Evolutionary conservation across 53 echinoderm and acorn worm genomes (phyloP), one percentile per base, ranked within the genome.

Genomic region (Pentamera pediparva): DNA sequence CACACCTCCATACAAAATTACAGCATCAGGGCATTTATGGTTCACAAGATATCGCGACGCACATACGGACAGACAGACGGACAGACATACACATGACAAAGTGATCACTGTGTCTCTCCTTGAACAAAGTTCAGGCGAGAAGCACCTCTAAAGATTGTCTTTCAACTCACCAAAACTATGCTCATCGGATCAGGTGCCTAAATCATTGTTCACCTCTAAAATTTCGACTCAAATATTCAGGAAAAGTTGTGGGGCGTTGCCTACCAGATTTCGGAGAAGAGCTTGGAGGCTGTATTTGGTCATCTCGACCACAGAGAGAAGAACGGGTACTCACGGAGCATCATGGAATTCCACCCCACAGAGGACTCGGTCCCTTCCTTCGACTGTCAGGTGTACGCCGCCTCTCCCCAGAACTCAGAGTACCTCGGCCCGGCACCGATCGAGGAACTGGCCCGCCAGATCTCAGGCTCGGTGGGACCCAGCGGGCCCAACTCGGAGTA

Each of bases 171-270:
- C 43, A 41, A 41, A 8, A 10, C 15, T 41, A 10, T 41, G 8
- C 15, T 41, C 15, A 41, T 10, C 15, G 43, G 15, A 41, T 41
- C 43, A 10, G 43, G 8, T 41, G 15, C 15, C 15, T 41, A 10
- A 41, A 41, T 41, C 43, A 41, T 41, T 41, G 43, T 10, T 41
- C 25, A 5, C 15, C 52, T 52, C 52, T 54, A 5, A 22, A 22
- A 22, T 54, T 54, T 54, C 20, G 20, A 7, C 26, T 18, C 6
- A 31, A 10, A 3, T 25, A 31, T 28, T 28, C 63, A 94, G 95
- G 95, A 87, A 35, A 56, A 56, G 39, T 90, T 94, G 35, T 94
- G 95, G 90, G 95, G 95, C 28, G 71, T 94, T 17, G 95, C 95
- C 1, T 94, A 94, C 56, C 37, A 87, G 48, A 78, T 94, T 15